A percentile compares a stretch with the other conserved stretches of the same genome.
These are phyloP conservation scores for Furnarius figulus DNA, from an alignment of 2,113 vertebrate species.

Conservation along the genomic window DNA sequence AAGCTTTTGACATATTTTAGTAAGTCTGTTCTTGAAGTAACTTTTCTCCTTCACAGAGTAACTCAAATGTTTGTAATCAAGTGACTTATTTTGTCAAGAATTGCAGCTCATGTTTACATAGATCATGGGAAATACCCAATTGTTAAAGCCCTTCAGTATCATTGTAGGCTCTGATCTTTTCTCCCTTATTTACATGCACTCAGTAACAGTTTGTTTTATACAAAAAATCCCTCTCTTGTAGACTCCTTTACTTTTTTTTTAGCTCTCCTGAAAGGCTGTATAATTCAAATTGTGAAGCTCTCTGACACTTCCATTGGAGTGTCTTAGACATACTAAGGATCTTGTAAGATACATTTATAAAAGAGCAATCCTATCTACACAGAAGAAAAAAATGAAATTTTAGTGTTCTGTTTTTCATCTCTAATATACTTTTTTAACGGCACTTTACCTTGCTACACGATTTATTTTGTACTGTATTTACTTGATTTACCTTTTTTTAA, in stretches of 20 bases:
- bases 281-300: background rate
- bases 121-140: background rate
- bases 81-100: background rate
- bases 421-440: background rate
- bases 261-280: background rate
- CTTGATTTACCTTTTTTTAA: background rate
- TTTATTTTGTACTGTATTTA: background rate
- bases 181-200: background rate
- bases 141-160: background rate
- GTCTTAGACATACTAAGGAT: background rate
- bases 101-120: background rate
- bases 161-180: background rate
- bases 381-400: background rate
- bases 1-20: background rate
- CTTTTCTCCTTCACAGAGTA: background rate
- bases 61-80: background rate
- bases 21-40: background rate
- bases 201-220: background rate
- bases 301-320: background rate
- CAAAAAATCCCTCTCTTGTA: rapidly evolving
- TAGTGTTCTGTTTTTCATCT: background rate
- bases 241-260: background rate
- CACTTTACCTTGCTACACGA: background rate
- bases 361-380: background rate
- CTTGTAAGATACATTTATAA: background rate